Evolutionary conservation across 2,888 invertebrate species (phyloP).

Genomic region (Netelia inedita): DNA sequence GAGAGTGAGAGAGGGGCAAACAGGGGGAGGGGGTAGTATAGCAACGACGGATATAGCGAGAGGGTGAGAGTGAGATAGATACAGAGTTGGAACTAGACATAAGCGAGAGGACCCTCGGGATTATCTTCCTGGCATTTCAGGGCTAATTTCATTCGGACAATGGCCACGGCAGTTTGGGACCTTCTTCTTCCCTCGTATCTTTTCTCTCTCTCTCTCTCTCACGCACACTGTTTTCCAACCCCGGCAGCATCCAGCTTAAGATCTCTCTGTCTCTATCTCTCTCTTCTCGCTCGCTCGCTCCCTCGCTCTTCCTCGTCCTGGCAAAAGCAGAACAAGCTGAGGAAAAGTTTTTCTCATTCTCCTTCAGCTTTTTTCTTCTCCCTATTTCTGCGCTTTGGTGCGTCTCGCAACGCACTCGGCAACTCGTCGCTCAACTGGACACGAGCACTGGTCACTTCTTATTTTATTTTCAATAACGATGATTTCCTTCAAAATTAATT

Average conservation of each 20-base stretch:
- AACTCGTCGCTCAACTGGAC: conserved; percentile 49
- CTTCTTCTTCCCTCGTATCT: conserved; percentile 39
- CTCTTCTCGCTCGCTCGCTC: background rate
- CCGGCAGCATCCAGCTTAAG: conserved; percentile 52
- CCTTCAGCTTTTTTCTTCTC: conserved; percentile 40
- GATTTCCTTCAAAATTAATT: background rate
- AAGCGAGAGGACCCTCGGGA: conserved; percentile 70
- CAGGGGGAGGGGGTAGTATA: conserved; percentile 56
- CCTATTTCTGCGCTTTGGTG: conserved; percentile 50
- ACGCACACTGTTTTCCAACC: conserved; percentile 35
- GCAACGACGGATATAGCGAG: conserved; percentile 25
- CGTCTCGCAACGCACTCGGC: conserved; percentile 27
- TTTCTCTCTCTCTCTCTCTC: conserved; percentile 9
- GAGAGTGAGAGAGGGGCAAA: conserved; percentile 57
- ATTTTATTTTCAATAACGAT: background rate
- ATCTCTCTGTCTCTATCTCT: background rate
- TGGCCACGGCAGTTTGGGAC: conserved; percentile 72
- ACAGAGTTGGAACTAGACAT: conserved; percentile 55
- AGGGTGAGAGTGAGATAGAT: conserved; percentile 42
- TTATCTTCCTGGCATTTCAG: conserved; percentile 83
- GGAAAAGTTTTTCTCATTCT: conserved; percentile 66
- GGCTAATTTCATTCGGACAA: conserved; percentile 84
- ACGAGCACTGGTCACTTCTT: conserved; percentile 9
- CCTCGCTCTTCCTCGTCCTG: conserved; percentile 13
- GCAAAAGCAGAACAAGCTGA: conserved; percentile 57